Conservation (phyloP, 1,140 invertebrate genomes). For the Adoxophyes honmai region DNA sequence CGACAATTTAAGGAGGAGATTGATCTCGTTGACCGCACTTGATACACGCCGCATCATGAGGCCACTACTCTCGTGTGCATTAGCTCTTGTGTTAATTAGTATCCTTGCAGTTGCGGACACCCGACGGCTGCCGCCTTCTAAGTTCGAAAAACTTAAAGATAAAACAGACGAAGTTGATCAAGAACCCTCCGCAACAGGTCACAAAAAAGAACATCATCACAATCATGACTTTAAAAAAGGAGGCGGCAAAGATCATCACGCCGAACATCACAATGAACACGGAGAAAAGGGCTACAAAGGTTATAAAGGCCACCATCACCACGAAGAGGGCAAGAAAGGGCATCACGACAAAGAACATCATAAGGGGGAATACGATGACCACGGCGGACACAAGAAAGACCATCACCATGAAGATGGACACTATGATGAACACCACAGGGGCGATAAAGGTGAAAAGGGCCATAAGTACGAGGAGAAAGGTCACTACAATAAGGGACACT, state of each 20-base stretch:
- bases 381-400: slow-evolving; percentile 84
- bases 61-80: slow-evolving; percentile 16
- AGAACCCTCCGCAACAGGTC: slow-evolving; percentile 76
- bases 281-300: slow-evolving; percentile 83
- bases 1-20: slow-evolving; percentile 54
- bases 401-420: slow-evolving; percentile 85
- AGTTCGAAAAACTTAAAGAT: slow-evolving; percentile 23
- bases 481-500: slow-evolving; percentile 86
- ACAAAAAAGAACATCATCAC: slow-evolving; percentile 78
- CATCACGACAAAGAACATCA: slow-evolving; percentile 85
- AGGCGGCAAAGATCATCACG: slow-evolving; percentile 76
- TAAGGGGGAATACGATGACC: slow-evolving; percentile 83
- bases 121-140: slow-evolving; percentile 44
- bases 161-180: slow-evolving; percentile 64
- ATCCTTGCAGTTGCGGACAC: slow-evolving; percentile 36
- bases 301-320: slow-evolving; percentile 82
- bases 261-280: slow-evolving; percentile 70
- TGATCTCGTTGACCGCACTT: slow-evolving; percentile 31
- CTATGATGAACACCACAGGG: slow-evolving; percentile 85
- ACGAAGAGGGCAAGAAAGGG: slow-evolving; percentile 83
- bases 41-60: slow-evolving; percentile 42
- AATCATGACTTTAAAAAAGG: slow-evolving; percentile 78
- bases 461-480: slow-evolving; percentile 79
- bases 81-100: slow-evolving; percentile 43
- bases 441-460: slow-evolving; percentile 82